phyloP scores from a whole-genome alignment of 2,797 vertebrate genomes.

The Catamblyrhynchus diadema region DNA sequence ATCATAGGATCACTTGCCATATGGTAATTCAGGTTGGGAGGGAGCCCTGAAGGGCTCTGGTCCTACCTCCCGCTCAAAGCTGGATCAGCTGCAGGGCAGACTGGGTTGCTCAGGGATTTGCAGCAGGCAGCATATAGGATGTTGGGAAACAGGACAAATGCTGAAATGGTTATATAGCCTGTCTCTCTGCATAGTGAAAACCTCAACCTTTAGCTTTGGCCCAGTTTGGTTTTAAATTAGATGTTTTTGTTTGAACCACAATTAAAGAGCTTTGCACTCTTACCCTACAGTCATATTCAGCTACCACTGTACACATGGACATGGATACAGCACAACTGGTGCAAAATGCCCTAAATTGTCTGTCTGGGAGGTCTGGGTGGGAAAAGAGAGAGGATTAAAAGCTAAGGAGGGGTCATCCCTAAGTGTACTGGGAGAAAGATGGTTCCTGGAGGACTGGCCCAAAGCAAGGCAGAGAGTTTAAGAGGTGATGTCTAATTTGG shows the following conservation, averaged over 20 bases:
- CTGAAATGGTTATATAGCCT: neutral
- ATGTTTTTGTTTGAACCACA: neutral
- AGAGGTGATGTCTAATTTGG: neutral
- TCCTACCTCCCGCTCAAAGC: neutral
- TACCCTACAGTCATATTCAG: neutral
- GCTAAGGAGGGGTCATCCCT: neutral
- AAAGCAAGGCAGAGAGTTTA: neutral
- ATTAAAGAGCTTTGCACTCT: neutral
- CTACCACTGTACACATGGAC: neutral
- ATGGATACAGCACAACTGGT: neutral
- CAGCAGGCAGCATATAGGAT: neutral
- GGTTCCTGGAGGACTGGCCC: neutral
- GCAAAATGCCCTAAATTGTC: neutral
- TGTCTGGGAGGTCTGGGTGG: neutral
- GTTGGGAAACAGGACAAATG: neutral
- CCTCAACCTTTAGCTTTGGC: neutral
- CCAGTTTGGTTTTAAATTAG: neutral
- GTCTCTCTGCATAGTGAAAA: neutral
- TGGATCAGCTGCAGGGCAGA: neutral
- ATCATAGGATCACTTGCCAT: neutral
- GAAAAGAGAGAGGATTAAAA: neutral
- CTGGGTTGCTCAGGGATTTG: neutral
- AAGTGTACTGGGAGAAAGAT: neutral
- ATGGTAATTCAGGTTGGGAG: neutral
- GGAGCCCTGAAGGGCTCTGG: neutral